Evolutionary conservation across 2,797 vertebrate species (phyloP).

Genomic region (Lagodon rhomboides): DNA sequence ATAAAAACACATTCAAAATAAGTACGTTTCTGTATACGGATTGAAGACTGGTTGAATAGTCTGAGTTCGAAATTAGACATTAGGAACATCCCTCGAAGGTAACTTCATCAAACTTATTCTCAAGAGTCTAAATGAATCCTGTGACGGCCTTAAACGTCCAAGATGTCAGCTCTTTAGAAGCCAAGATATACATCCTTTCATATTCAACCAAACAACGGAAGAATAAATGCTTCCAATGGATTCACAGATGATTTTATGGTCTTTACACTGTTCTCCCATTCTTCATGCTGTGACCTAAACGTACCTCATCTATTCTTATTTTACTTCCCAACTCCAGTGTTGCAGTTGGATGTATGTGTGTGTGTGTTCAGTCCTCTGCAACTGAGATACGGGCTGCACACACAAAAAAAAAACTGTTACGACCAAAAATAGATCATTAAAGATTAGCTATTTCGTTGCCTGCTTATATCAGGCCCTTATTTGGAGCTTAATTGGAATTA

Average conservation of each 20-base stretch:
- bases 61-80: too few relatives aligned
- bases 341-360: background rate
- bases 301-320: background rate
- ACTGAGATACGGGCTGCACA: background rate
- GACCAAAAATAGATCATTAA: constrained; percentile 14
- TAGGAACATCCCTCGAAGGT: too few relatives aligned
- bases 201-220: background rate
- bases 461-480: constrained; percentile 5
- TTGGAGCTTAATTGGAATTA: background rate
- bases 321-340: background rate
- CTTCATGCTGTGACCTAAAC: background rate
- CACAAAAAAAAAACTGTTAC: background rate
- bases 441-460: background rate
- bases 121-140: background rate
- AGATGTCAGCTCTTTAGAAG: background rate
- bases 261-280: background rate
- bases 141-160: background rate
- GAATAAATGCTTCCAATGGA: background rate
- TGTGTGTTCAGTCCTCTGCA: background rate
- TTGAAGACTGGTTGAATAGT: too few relatives aligned
- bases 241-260: background rate
- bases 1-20: too few relatives aligned
- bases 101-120: background rate
- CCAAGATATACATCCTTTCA: background rate
- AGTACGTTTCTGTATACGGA: background rate